Evolutionary conservation across 2,888 invertebrate genomes (phyloP).

Genomic region (Epirrhoe tristata): DNA sequence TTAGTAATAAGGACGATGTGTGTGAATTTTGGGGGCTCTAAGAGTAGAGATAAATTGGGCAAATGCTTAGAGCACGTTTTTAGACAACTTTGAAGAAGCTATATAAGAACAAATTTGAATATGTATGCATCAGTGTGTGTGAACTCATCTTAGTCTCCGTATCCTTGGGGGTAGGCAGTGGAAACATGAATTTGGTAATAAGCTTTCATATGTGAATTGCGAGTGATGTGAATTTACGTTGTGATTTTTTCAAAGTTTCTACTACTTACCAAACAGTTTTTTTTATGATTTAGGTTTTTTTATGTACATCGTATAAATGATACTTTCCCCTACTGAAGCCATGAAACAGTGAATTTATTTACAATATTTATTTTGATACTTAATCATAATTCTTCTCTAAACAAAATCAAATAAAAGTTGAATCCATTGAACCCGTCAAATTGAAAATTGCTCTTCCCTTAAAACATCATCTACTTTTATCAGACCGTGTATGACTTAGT

Average conservation of each 20-base stretch:
- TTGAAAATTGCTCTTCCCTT: too few relatives aligned
- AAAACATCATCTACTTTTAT: too few relatives aligned
- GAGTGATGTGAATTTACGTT: slow-evolving; percentile 17
- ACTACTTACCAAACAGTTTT: neutral
- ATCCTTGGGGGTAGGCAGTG: slow-evolving; percentile 50
- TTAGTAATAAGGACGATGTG: slow-evolving; percentile 30
- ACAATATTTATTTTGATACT: too few relatives aligned
- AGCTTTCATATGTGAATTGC: neutral
- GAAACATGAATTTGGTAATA: slow-evolving; percentile 53
- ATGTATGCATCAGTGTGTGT: slow-evolving; percentile 66
- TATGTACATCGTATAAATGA: too few relatives aligned
- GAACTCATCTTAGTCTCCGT: slow-evolving; percentile 60
- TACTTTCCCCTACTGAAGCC: too few relatives aligned
- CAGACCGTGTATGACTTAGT: too few relatives aligned
- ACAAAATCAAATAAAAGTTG: too few relatives aligned
- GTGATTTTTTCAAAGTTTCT: neutral
- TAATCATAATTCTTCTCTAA: too few relatives aligned
- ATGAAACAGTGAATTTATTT: too few relatives aligned
- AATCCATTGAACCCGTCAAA: too few relatives aligned
- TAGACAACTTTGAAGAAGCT: slow-evolving; percentile 71
- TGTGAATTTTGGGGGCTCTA: slow-evolving; percentile 9
- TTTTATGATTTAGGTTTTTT: too few relatives aligned
- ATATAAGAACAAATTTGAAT: slow-evolving; percentile 72
- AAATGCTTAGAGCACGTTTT: slow-evolving; percentile 69
- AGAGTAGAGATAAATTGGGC: slow-evolving; percentile 51